A percentile compares a stretch with the other conserved stretches of the same genome.
phyloP scores from a whole-genome alignment of 2,888 invertebrate genomes.

The Cancer borealis region DNA sequence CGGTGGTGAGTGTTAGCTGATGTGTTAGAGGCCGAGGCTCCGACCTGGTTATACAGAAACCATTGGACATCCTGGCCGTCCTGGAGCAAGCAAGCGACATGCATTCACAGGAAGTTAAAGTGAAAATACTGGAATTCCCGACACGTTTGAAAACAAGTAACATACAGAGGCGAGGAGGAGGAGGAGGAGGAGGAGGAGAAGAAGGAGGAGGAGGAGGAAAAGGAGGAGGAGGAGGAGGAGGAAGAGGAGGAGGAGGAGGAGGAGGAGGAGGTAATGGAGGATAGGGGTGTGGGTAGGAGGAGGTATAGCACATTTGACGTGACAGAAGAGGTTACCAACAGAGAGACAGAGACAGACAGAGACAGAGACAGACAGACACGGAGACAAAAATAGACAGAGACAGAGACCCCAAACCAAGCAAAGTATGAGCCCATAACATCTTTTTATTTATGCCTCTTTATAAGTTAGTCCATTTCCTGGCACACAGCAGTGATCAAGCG shows the following conservation, averaged over 20 bases:
- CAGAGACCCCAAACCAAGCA: neutral
- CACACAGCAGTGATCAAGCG: neutral
- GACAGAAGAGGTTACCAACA: neutral
- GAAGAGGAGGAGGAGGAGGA: conserved; percentile 17
- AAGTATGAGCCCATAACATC: neutral
- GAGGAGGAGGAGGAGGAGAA: neutral
- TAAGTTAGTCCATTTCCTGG: neutral
- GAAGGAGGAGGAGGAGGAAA: neutral
- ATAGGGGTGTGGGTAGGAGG: neutral
- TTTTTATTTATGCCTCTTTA: neutral
- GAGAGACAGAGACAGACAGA: neutral
- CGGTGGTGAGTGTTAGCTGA: neutral
- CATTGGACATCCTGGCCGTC: neutral
- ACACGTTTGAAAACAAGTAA: neutral
- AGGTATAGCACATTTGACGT: neutral
- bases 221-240: neutral
- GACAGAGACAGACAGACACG: neutral
- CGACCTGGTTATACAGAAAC: neutral
- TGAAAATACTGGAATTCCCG: neutral
- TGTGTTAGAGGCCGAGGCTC: neutral
- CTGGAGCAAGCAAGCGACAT: neutral
- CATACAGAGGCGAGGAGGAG: neutral
- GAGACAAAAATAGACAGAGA: neutral
- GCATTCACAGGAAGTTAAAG: neutral
- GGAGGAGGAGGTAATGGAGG: neutral